phyloP scores from a whole-genome alignment of 2,888 invertebrate genomes.

The Neoscelio sp. region DNA sequence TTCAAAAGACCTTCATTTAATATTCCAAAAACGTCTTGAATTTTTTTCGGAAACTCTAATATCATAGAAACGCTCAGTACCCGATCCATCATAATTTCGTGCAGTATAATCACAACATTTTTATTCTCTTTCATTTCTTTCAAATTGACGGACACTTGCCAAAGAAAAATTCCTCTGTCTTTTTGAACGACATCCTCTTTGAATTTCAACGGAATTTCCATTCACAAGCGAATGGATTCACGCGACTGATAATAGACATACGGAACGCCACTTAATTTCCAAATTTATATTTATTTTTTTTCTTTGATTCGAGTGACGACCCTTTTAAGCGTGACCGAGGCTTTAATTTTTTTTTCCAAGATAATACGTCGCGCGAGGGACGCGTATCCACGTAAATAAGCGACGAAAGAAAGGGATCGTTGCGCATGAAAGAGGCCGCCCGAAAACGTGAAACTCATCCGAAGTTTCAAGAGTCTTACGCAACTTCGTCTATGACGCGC shows the following conservation, averaged over 20 bases:
- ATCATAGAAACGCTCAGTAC: constrained; percentile 12
- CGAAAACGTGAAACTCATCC: constrained; percentile 61
- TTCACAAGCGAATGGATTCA: constrained; percentile 42
- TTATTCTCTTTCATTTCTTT: constrained; percentile 42
- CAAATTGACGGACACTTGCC: constrained; percentile 34
- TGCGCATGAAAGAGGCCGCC: constrained; percentile 48
- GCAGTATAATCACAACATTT: constrained; percentile 53
- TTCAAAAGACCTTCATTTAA: not conserved
- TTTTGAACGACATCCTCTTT: constrained; percentile 19
- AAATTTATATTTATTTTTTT: constrained; percentile 40
- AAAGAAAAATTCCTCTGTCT: constrained; percentile 4
- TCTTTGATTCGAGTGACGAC: constrained; percentile 37
- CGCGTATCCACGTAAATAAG: constrained; percentile 37
- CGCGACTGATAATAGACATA: constrained; percentile 26
- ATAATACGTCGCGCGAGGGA: constrained; percentile 34
- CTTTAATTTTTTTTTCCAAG: constrained; percentile 24
- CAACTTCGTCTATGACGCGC: constrained; percentile 57
- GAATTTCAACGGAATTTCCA: constrained; percentile 44
- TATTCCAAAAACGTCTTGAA: constrained; percentile 13
- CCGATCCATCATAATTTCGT: constrained; percentile 54
- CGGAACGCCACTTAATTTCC: constrained; percentile 26
- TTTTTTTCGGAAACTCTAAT: not conserved
- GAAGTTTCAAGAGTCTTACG: constrained; percentile 57
- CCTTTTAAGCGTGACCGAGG: constrained; percentile 7
- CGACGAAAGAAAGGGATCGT: constrained; percentile 30